A percentile compares a stretch with the other conserved stretches of the same genome.
Evolutionary conservation across 1,140 invertebrate species (phyloP).

Genomic region (Tetraneura akinire): DNA sequence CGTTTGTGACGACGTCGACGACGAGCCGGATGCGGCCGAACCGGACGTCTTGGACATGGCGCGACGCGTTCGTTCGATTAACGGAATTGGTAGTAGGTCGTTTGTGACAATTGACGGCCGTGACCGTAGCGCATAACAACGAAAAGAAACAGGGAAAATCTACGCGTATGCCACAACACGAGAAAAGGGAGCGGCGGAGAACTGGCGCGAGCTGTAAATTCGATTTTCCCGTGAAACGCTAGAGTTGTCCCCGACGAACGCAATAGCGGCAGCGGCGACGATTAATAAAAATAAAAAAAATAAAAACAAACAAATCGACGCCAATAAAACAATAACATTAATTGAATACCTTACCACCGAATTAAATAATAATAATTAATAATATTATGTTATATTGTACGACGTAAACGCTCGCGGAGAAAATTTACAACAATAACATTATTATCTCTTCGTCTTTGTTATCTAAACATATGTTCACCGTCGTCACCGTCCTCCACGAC

Average conservation of each 20-base stretch:
- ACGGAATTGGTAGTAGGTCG: background rate
- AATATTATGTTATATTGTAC: no score
- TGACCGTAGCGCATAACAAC: slow-evolving; percentile 4
- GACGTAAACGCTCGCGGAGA: background rate
- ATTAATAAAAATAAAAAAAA: no score
- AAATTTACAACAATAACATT: background rate
- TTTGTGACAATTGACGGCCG: background rate
- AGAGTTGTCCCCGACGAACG: no score
- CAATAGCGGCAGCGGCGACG: no score
- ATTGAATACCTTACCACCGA: no score
- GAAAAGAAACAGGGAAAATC: background rate
- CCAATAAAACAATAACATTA: no score
- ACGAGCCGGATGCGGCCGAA: slow-evolving; percentile 12
- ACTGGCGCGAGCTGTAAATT: background rate
- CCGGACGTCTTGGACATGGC: slow-evolving; percentile 5
- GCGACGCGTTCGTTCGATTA: background rate
- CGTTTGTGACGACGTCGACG: background rate
- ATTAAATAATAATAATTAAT: no score
- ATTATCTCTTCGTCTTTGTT: slow-evolving; percentile 38
- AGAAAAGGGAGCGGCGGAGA: background rate
- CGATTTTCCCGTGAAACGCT: background rate
- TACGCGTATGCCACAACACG: background rate
- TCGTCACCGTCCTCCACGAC: no score
- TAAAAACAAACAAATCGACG: no score
- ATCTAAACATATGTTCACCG: slow-evolving; percentile 37